phyloP scores from a whole-genome alignment of 2,797 vertebrate genomes.

The Gobionotothen gibberifrons region DNA sequence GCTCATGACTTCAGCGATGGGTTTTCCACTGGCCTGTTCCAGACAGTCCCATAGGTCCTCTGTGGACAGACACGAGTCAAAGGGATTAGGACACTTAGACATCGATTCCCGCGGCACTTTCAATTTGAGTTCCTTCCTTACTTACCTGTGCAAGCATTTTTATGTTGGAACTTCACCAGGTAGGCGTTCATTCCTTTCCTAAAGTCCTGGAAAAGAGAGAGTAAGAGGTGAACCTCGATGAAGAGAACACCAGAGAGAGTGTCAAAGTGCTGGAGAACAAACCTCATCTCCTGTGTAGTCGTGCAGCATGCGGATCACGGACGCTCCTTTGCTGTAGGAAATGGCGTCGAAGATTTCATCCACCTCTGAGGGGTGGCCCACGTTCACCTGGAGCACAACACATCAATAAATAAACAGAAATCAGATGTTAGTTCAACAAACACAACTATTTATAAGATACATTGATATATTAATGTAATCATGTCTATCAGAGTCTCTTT shows the following conservation, averaged over 20 bases:
- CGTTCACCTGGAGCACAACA: constrained; percentile 87
- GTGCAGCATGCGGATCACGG: constrained; percentile 98
- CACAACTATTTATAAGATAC: neutral
- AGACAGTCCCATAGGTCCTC: constrained; percentile 98
- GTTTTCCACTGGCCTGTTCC: constrained; percentile 95
- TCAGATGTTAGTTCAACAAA: neutral
- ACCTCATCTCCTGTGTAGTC: constrained; percentile 98
- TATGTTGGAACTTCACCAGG: constrained; percentile 96
- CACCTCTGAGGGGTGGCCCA: constrained; percentile 98
- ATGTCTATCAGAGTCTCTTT: too few relatives aligned
- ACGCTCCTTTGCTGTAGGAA: constrained; percentile 99
- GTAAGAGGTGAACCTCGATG: constrained; percentile 4
- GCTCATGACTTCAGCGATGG: constrained; percentile 95
- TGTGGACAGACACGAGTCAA: constrained; percentile 63
- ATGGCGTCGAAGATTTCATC: constrained; percentile 99
- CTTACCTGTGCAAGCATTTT: constrained; percentile 97
- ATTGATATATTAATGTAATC: too few relatives aligned
- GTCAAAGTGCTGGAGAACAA: constrained; percentile 29
- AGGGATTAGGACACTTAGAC: neutral
- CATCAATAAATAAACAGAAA: neutral
- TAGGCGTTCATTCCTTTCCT: constrained; percentile 99
- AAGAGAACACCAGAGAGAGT: neutral
- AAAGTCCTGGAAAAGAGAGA: constrained; percentile 88
- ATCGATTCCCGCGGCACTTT: neutral
- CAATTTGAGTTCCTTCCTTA: neutral